These are phyloP conservation scores for Peromyscus polionotus DNA, from an alignment of 2,113 vertebrate species.

Conservation along the genomic window DNA sequence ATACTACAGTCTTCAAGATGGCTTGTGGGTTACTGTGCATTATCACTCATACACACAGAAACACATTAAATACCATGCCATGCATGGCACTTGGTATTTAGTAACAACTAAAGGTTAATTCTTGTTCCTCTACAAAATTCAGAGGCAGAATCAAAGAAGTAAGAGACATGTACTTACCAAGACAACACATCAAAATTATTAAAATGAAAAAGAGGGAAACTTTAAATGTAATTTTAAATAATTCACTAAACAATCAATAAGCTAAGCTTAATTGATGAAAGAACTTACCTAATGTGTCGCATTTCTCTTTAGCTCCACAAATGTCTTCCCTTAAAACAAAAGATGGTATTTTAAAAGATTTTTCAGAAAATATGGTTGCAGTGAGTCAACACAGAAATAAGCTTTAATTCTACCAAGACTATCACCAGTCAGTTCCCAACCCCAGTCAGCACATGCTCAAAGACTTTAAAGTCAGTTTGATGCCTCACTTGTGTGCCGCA, in stretches of 20 bases:
- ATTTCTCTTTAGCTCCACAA: conserved; percentile 97
- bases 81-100: not conserved
- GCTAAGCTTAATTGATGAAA: conserved; percentile 28
- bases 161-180: not conserved
- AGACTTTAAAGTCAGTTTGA: not conserved
- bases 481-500: not conserved
- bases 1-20: not conserved
- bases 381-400: conserved; percentile 31
- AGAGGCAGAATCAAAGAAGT: conserved; percentile 22
- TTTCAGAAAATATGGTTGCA: conserved; percentile 65
- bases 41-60: conserved; percentile 19
- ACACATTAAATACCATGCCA: not conserved
- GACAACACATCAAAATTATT: conserved; percentile 15
- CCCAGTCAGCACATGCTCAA: not conserved
- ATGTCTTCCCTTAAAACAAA: conserved; percentile 96
- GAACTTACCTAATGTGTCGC: conserved; percentile 97
- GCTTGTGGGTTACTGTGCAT: not conserved
- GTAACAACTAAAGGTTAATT: not conserved
- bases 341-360: conserved; percentile 72
- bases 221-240: not conserved
- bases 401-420: not conserved
- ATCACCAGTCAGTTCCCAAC: not conserved
- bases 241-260: conserved; percentile 33
- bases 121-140: conserved; percentile 26
- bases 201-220: conserved; percentile 1